A percentile compares a stretch with the other conserved stretches of the same genome.
These are phyloP conservation scores for Saturnia japonica DNA, from an alignment of 2,888 invertebrate species.

Conservation along the genomic window DNA sequence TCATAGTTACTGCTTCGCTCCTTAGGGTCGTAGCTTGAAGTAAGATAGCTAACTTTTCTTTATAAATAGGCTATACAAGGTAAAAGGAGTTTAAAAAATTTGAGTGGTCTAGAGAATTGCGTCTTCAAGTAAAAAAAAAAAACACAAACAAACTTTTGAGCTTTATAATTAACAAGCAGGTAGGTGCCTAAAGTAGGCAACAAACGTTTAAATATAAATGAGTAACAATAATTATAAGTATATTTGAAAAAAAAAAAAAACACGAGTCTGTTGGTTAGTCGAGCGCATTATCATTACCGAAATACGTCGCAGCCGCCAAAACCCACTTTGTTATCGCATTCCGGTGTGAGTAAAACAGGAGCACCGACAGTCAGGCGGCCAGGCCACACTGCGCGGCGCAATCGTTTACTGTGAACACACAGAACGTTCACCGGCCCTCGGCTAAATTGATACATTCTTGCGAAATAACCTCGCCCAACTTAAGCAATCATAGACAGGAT, in stretches of 20 bases:
- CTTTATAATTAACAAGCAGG: no score
- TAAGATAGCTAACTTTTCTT: no score
- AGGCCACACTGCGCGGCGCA: conserved; percentile 54
- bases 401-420: conserved; percentile 65
- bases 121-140: no score
- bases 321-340: conserved; percentile 75
- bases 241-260: conserved; percentile 33
- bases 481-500: conserved; percentile 64
- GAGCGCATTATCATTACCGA: conserved; percentile 59
- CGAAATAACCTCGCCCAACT: conserved; percentile 77
- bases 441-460: conserved; percentile 78
- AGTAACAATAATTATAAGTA: conserved; percentile 34
- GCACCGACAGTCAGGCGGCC: conserved; percentile 54
- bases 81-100: no score
- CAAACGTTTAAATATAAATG: conserved; percentile 29
- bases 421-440: conserved; percentile 65
- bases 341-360: conserved; percentile 73
- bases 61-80: no score
- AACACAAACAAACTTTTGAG: no score
- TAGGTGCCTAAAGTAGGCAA: no score
- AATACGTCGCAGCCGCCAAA: conserved; percentile 61
- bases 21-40: no score
- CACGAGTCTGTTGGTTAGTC: conserved; percentile 52
- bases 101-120: no score
- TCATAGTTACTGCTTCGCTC: no score